These are phyloP conservation scores for Brachyptera putata DNA, from an alignment of 2,888 invertebrate genomes.

Conservation along the genomic window DNA sequence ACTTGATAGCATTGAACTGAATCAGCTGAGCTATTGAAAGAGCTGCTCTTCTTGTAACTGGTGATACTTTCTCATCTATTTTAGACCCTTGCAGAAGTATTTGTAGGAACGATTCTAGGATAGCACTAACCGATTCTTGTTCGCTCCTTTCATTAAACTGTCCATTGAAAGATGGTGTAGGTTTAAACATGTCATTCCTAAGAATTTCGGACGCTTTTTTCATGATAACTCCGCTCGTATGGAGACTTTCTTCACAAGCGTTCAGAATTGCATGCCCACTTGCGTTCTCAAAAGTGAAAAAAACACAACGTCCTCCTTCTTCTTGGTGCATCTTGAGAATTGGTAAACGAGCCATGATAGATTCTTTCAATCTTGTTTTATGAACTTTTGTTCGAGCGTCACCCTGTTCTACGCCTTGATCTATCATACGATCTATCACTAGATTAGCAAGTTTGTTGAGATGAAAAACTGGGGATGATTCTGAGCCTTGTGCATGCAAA, in stretches of 20 bases:
- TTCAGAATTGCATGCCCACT: background rate
- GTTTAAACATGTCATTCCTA: background rate
- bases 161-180: background rate
- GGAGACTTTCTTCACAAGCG: background rate
- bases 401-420: background rate
- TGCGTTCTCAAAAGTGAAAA: background rate
- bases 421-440: background rate
- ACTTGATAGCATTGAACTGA: background rate
- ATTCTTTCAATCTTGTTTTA: background rate
- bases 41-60: background rate
- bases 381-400: background rate
- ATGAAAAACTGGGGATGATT: too few species aligned
- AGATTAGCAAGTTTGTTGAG: background rate
- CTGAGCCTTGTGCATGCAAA: too few species aligned
- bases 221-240: background rate
- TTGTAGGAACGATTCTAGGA: background rate
- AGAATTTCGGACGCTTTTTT: background rate
- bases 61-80: background rate
- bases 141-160: background rate
- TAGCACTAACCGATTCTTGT: background rate
- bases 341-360: background rate
- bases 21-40: background rate
- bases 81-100: background rate
- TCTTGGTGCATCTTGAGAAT: background rate
- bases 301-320: background rate